phyloP scores from a whole-genome alignment of 2,113 vertebrate species.

The Prietella phreatophila region DNA sequence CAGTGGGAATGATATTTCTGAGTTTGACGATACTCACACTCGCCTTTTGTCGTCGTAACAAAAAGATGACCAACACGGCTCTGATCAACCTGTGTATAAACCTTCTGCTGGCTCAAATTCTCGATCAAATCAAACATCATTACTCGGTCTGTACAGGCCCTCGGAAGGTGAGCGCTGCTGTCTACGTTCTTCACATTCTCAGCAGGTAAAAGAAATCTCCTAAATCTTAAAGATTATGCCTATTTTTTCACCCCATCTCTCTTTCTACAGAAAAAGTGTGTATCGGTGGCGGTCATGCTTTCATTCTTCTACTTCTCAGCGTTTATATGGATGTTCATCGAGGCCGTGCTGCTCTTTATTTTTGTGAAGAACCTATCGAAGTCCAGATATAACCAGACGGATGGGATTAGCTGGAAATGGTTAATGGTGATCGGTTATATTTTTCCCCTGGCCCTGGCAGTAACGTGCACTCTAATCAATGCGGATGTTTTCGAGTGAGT shows the following conservation, averaged over 20 bases:
- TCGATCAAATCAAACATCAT: neutral
- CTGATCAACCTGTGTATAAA: neutral
- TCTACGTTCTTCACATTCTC: too few relatives aligned
- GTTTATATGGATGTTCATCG: slow-evolving; percentile 7
- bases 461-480: neutral
- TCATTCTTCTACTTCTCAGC: neutral
- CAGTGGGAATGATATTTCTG: neutral
- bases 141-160: neutral
- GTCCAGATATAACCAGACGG: neutral
- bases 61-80: neutral
- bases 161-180: neutral
- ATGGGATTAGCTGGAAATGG: neutral
- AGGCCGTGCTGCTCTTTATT: neutral
- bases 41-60: neutral
- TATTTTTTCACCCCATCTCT: neutral
- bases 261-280: neutral
- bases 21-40: neutral
- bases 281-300: neutral
- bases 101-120: neutral
- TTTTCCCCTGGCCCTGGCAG: neutral
- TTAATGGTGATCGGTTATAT: neutral
- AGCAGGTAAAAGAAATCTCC: too few relatives aligned
- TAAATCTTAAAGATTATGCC: too few relatives aligned
- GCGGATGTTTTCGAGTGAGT: neutral
- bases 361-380: neutral